Base-by-base conservation (phyloP, 1,140 invertebrate species). In the Zaprionus camerounensis region DNA sequence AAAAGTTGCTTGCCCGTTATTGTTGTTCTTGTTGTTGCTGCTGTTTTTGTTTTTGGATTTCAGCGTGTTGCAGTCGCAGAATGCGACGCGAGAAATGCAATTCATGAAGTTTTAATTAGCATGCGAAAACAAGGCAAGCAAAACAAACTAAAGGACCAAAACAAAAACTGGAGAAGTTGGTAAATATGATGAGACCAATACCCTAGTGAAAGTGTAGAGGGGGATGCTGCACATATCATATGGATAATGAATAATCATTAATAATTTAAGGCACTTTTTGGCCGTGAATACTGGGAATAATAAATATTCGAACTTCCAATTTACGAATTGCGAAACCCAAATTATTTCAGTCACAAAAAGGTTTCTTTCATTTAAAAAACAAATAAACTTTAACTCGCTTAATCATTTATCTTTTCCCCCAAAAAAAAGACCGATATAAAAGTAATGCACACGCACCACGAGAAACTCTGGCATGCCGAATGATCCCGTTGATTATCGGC, bases 51-150 rank as follows among this genome's bases (percentile, higher is more conserved):
- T 22, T 26, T 31, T n/a, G 38, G 31, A 51, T 51, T 5, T 26
- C 22, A 34, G 31, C 62, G 61, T 26, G 22, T 26, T 24, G 17
- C 7, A 31, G 36, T 53, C 17, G 22, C 17, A 34, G 24, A 67
- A 46, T 67, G 64, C 17, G 34, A 41, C 67, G 34, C 41, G 41
- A 46, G 72, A 78, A 82, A 65, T 78, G 74, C 81, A 80, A 75
- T 63, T 81, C 81, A 84, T 78, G 70, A 74, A 83, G 69, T 68
- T 84, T 80, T 83, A 83, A 84, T 83, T 84, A 83, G 78, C 74
- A 63, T 57, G 59, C 36, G 76, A 20, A 67, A 71, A 67, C 38
- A 59, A 41, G 15, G 67, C 51, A 51, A 66, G 11, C 75, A 41
- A 44, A 46, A 34, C 65, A 26, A 49, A n/a, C 34, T 7, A 46